Evolutionary conservation across 2,797 vertebrate species (phyloP).

Genomic region (Pseudomugil gertrudae): DNA sequence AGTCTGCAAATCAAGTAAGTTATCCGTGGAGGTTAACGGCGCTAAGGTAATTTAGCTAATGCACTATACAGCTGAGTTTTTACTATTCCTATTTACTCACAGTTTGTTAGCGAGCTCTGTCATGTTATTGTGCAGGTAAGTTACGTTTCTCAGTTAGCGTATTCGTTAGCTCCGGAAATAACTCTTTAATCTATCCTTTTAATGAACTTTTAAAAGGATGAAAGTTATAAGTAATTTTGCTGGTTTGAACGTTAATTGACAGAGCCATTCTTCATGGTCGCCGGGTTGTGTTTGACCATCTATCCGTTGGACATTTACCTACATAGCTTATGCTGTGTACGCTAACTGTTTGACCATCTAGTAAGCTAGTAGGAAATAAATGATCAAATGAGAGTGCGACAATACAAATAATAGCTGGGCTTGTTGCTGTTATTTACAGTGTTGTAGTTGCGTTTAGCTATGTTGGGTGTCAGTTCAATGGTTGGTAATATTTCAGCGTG

Average conservation of each 20-base stretch:
- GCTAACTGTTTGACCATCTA: constrained; percentile 42
- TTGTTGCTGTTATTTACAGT: neutral
- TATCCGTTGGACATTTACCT: neutral
- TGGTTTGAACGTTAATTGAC: neutral
- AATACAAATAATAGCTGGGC: neutral
- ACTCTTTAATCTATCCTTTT: constrained; percentile 10
- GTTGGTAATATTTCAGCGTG: constrained; percentile 2
- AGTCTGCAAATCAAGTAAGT: neutral
- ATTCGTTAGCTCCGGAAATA: constrained; percentile 26
- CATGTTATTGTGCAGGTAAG: constrained; percentile 70
- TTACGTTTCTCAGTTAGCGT: constrained; percentile 58
- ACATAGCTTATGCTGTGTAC: neutral
- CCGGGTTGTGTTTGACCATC: neutral
- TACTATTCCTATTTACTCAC: constrained; percentile 8
- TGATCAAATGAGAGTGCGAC: neutral
- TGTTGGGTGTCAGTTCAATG: constrained; percentile 26
- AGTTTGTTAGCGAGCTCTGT: constrained; percentile 53
- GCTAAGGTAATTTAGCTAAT: constrained; percentile 45
- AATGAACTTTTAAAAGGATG: neutral
- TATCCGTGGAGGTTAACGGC: constrained; percentile 19
- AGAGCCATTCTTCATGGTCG: neutral
- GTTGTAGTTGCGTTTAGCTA: constrained; percentile 2
- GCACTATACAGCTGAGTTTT: neutral
- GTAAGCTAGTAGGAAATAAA: constrained; percentile 9
- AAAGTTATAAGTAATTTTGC: neutral